A percentile compares a stretch with the other conserved stretches of the same genome.
Conservation (phyloP, 2,888 invertebrate species). For the Chaetoderma sp. region DNA sequence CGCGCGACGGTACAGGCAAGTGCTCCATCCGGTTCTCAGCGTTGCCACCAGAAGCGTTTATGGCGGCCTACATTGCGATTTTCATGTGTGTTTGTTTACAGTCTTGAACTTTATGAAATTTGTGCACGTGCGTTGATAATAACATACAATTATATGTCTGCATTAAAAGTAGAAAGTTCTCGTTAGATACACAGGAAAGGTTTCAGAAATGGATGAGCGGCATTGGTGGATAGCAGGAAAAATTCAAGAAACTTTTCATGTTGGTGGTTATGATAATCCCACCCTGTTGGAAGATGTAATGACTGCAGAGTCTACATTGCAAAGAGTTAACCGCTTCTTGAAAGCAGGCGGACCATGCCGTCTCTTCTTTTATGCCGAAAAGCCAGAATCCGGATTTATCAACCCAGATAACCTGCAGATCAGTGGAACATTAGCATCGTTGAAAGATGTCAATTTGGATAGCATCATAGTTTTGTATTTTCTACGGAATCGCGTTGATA, state of each 20-base stretch:
- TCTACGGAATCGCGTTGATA: conserved; percentile 58
- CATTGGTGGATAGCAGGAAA: conserved; percentile 70
- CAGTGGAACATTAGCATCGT: conserved; percentile 58
- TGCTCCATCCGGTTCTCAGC: no score
- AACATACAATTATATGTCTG: no score
- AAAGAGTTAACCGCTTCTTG: conserved; percentile 64
- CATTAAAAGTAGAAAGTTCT: no score
- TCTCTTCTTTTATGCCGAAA: conserved; percentile 66
- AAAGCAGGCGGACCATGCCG: conserved; percentile 62
- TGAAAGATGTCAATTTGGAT: conserved; percentile 62
- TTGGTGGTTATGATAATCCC: conserved; percentile 65
- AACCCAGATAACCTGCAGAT: conserved; percentile 58
- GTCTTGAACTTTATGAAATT: no score
- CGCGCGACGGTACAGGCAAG: no score
- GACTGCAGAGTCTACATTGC: conserved; percentile 60
- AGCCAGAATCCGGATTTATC: conserved; percentile 51
- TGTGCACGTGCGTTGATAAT: no score
- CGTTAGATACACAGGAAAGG: no score
- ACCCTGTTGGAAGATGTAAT: conserved; percentile 66
- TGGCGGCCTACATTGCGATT: no score
- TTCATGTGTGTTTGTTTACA: no score
- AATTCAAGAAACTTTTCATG: conserved; percentile 68
- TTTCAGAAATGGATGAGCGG: conserved; percentile 68
- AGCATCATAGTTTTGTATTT: conserved; percentile 64
- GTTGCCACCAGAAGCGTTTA: no score